Evolutionary conservation across 1,140 invertebrate genomes (phyloP), one percentile per base, ranked within the genome.

Genomic region (Listronotus oregonensis): DNA sequence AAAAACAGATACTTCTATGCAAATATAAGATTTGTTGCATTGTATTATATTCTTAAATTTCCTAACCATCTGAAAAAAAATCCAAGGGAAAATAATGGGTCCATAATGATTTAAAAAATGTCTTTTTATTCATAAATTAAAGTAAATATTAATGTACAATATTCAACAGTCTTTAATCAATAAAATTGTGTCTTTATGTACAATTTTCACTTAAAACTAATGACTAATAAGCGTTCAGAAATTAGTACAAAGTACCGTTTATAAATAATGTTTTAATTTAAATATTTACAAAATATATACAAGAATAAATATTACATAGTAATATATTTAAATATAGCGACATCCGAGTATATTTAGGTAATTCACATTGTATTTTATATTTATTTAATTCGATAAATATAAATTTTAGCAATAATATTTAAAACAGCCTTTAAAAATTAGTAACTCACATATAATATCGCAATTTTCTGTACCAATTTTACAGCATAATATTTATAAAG

Each of bases 141-240:
- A 44, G 34, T 42, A 61, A 51, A 58, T 64, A 51, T 68, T 27
- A 68, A 68, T 68, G 59, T 68, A 73, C 71, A 74, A 47, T 71
- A 67, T 67, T 67, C 60, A 75, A 75, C 72, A 75, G 70, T 75
- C 70, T 75, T 73, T 40, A 71, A 64, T 51, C 11, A 40, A 64
- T 55, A 54, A 64, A 55, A 54, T 52, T 27, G 51, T 34, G 18
- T 46, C 11, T 32, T 40, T 76, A 75, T 77, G 49, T 77, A 77
- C 73, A 77, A 50, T 15, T 59, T 61, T 50, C 61, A 71, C 68
- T 71, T 71, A 75, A 73, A 75, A 70, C 52, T 76, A 77, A 66
- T 77, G 75, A 76, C 75, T 77, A 77, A 74, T 76, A 77, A 77
- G 75, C 75, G 75, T 72, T 71, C 59, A 67, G 58, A 73, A 73